These are phyloP conservation scores for Indicator indicator DNA, from an alignment of 2,113 vertebrate genomes.

Conservation along the genomic window DNA sequence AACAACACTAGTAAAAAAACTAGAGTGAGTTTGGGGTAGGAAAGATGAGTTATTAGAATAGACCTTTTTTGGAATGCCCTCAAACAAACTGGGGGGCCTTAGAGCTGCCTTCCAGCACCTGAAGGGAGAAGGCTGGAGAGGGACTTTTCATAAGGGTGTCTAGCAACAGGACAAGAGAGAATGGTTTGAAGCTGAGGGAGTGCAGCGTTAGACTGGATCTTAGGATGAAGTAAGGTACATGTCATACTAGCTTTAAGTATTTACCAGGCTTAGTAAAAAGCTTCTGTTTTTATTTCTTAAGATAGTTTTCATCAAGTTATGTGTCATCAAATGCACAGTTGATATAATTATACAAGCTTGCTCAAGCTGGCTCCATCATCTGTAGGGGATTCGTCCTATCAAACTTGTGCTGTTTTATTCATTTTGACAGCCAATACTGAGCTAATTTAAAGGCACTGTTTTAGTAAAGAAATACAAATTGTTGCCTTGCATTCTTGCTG, in stretches of 20 bases:
- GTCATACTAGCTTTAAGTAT: not conserved
- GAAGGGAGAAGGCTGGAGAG: no score
- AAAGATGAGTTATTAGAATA: not conserved
- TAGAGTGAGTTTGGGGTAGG: not conserved
- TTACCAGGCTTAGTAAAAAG: not conserved
- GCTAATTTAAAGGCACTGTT: not conserved
- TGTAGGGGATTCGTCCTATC: not conserved
- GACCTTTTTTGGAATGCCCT: not conserved
- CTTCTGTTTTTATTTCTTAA: not conserved
- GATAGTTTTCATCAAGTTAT: not conserved
- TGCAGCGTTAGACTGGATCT: no score
- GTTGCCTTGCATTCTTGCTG: not conserved
- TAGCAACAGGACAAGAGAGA: no score
- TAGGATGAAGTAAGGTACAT: not conserved
- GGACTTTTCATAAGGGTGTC: no score
- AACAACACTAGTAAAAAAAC: not conserved
- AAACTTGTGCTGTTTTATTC: not conserved
- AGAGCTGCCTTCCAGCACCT: no score
- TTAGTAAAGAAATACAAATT: constrained; percentile 3
- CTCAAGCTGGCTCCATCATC: not conserved
- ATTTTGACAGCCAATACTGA: not conserved
- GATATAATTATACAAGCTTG: not conserved
- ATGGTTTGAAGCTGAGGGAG: no score
- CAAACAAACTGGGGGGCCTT: not conserved
- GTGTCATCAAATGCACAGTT: not conserved